Conservation (phyloP, 2,797 vertebrate genomes). For the Coilia nasus region DNA sequence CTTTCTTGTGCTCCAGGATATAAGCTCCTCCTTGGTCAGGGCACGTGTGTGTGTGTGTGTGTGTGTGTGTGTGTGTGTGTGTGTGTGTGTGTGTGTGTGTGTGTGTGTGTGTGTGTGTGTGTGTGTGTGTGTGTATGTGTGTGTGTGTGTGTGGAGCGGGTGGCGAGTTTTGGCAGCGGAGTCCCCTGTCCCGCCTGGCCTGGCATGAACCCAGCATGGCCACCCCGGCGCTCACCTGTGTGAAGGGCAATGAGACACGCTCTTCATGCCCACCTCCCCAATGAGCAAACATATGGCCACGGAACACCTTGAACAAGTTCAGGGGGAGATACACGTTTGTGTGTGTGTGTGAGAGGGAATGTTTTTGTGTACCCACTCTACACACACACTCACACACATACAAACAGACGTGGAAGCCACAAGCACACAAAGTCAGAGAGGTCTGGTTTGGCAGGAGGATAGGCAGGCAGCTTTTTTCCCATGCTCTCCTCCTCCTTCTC, state of each 20-base stretch:
- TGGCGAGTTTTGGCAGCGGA: conserved; percentile 46
- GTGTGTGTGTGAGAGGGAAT: not conserved
- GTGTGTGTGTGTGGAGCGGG: conserved; percentile 28
- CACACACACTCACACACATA: not conserved
- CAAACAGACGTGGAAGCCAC: conserved; percentile 40
- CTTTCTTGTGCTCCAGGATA: not conserved
- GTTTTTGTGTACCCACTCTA: not conserved
- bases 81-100: not conserved
- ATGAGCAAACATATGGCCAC: conserved; percentile 79
- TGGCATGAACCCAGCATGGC: conserved; percentile 75
- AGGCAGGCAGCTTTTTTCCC: not conserved
- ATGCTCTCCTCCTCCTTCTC: not conserved
- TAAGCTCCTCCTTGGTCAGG: not conserved
- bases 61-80: not conserved
- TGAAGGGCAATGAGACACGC: conserved; percentile 75
- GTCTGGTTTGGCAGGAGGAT: conserved; percentile 21
- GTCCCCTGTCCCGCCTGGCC: conserved; percentile 63
- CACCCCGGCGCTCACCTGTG: conserved; percentile 74
- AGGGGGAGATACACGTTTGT: conserved; percentile 54
- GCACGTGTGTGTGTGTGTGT: too few relatives aligned
- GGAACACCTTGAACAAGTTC: conserved; percentile 79
- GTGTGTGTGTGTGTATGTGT: conserved; percentile 8
- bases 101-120: not conserved
- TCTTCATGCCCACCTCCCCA: conserved; percentile 69
- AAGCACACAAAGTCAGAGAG: conserved; percentile 56